These are phyloP conservation scores for Horisme vitalbata DNA, from an alignment of 2,888 invertebrate species.

Conservation along the genomic window DNA sequence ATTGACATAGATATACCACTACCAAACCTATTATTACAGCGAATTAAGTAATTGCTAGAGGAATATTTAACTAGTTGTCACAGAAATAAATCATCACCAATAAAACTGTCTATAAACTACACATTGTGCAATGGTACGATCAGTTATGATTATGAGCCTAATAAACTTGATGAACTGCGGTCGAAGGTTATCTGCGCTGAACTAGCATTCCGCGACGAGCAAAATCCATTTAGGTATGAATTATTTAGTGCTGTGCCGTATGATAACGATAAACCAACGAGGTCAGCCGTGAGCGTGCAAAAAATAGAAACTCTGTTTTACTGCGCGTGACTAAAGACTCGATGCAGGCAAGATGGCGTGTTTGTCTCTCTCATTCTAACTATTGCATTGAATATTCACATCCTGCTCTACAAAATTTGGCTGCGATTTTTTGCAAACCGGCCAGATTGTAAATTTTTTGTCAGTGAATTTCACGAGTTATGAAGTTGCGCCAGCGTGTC, in stretches of 20 bases:
- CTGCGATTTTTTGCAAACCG: slow-evolving; percentile 67
- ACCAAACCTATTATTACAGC: too few relatives aligned
- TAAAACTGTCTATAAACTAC: slow-evolving; percentile 15
- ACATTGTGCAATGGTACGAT: slow-evolving; percentile 38
- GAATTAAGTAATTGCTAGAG: too few relatives aligned
- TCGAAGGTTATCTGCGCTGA: slow-evolving; percentile 65
- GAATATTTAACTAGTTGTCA: too few relatives aligned
- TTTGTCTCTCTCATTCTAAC: slow-evolving; percentile 59
- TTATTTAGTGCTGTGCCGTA: slow-evolving; percentile 59
- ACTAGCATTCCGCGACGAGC: slow-evolving; percentile 58
- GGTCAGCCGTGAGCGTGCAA: slow-evolving; percentile 77
- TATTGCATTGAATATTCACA: slow-evolving; percentile 34
- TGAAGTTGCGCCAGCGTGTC: slow-evolving; percentile 48
- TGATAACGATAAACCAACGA: slow-evolving; percentile 81
- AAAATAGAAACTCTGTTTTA: slow-evolving; percentile 78
- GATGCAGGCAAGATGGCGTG: slow-evolving; percentile 74
- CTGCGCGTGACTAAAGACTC: slow-evolving; percentile 76
- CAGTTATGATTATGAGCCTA: slow-evolving; percentile 41
- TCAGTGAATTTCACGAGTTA: slow-evolving; percentile 70
- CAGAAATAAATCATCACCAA: slow-evolving; percentile 35
- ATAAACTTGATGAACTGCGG: slow-evolving; percentile 55
- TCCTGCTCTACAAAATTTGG: slow-evolving; percentile 57
- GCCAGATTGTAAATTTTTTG: slow-evolving; percentile 58
- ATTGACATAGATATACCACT: too few relatives aligned
- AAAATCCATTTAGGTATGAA: slow-evolving; percentile 60